Evolutionary conservation across 2,113 vertebrate species (phyloP).

Genomic region (Mus pahari): DNA sequence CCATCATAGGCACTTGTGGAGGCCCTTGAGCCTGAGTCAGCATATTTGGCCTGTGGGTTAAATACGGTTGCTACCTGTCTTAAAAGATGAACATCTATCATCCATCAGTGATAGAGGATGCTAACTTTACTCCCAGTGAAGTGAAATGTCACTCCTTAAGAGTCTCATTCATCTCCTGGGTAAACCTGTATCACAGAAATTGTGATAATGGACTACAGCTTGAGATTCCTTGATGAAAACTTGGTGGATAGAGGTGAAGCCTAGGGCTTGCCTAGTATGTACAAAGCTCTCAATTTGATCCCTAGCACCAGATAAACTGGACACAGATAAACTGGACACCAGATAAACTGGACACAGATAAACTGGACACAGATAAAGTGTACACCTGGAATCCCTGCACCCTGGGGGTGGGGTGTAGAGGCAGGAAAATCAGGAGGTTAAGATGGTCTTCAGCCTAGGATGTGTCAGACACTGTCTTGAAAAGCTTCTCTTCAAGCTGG

Average conservation of each 20-base stretch:
- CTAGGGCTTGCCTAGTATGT: not conserved
- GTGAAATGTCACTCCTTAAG: not conserved
- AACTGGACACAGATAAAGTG: too few relatives aligned
- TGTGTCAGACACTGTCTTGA: not conserved
- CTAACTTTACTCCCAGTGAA: not conserved
- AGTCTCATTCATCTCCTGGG: not conserved
- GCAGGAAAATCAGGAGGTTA: not conserved
- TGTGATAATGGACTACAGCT: not conserved
- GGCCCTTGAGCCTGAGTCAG: not conserved
- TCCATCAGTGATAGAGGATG: not conserved
- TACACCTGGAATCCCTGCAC: not conserved
- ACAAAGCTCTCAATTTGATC: not conserved
- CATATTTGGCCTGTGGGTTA: not conserved
- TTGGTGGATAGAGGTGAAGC: not conserved
- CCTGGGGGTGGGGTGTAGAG: not conserved
- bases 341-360: not conserved
- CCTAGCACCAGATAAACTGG: not conserved
- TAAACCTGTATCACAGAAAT: not conserved
- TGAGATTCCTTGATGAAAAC: constrained; percentile 25
- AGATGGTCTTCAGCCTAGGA: not conserved
- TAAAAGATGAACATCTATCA: not conserved
- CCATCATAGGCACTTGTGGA: accelerated
- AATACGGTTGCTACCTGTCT: not conserved
- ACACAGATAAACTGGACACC: not conserved
- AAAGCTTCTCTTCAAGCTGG: not conserved